Evolutionary conservation across 2,888 invertebrate genomes (phyloP), one percentile per base, ranked within the genome.

Genomic region (Watsonalla binaria): DNA sequence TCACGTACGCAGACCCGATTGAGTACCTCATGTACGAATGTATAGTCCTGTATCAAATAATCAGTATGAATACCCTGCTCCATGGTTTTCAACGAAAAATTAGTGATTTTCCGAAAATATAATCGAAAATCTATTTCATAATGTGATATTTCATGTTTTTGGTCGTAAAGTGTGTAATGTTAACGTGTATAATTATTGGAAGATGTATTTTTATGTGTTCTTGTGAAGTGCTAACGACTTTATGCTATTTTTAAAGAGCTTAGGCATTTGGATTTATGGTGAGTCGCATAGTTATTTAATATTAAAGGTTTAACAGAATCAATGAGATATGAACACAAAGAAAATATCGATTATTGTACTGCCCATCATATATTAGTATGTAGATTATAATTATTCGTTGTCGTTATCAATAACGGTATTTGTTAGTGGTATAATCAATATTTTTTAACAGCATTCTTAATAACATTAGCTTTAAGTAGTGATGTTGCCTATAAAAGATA

Each of bases 1-100:
- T 75, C 50, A 51, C 7, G 47, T 65, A 54, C 35, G 45, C 6
- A 0, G 4, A 24, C 15, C 49, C 51, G 74, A 76, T 78, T 74
- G 72, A 80, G 79, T 76, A 24, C 75, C 75, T 37, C 76, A 83
- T 73, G 80, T 80, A 82, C 72, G 73, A 77, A 72, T 74, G 70
- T 73, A 72, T 76, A 78, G 70, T 63, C 69, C 14, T 64, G 63
- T 70, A 82, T 86, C 79, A 85, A 89, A 87, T 87, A 87, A 87
- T 87, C 89, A 89, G 89, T 88, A 84, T 75, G 69, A 68, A 69
- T 66, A 73, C 60, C 64, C 66, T 59, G 57, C 6, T 14, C 37
- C 9, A 37, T 35, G 14, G 47, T 35, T 13, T 58, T 58, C 60
- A 33, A 51, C 46, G 51, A 33, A n/a, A 56, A 33, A 53, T 54